Conservation (phyloP, 2,797 vertebrate species). For the Cuculus canorus region DNA sequence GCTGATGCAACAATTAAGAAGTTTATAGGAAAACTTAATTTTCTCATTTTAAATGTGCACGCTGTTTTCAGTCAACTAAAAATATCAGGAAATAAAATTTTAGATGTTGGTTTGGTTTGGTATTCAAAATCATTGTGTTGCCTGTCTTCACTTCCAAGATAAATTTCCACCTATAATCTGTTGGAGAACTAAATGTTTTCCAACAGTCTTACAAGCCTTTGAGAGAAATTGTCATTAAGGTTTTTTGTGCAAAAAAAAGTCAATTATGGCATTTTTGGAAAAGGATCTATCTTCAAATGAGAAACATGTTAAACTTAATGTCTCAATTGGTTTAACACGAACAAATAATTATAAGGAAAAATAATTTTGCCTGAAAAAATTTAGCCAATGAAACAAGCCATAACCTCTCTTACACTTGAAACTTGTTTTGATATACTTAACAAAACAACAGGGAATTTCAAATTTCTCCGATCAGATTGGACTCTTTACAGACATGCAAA, state of each 20-base stretch:
- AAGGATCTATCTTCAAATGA: background rate
- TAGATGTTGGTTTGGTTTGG: background rate
- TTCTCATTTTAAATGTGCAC: background rate
- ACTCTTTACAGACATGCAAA: background rate
- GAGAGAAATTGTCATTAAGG: background rate
- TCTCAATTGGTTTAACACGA: background rate
- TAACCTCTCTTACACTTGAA: background rate
- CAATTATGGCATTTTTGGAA: background rate
- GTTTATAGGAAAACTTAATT: background rate
- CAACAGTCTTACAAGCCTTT: background rate
- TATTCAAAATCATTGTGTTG: background rate
- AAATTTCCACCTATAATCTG: no score
- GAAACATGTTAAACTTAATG: background rate
- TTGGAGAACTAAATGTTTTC: no score
- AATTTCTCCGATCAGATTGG: constrained; percentile 23
- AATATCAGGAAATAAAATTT: background rate
- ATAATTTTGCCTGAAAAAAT: background rate
- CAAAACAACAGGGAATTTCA: constrained; percentile 20
- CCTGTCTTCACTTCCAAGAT: background rate
- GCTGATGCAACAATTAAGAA: background rate
- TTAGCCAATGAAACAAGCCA: background rate
- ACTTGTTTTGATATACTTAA: constrained; percentile 2
- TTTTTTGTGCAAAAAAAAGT: background rate
- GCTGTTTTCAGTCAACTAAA: background rate
- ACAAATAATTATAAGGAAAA: background rate